Evolutionary conservation across 2,797 vertebrate species (phyloP).

Genomic region (Sus cebifrons): DNA sequence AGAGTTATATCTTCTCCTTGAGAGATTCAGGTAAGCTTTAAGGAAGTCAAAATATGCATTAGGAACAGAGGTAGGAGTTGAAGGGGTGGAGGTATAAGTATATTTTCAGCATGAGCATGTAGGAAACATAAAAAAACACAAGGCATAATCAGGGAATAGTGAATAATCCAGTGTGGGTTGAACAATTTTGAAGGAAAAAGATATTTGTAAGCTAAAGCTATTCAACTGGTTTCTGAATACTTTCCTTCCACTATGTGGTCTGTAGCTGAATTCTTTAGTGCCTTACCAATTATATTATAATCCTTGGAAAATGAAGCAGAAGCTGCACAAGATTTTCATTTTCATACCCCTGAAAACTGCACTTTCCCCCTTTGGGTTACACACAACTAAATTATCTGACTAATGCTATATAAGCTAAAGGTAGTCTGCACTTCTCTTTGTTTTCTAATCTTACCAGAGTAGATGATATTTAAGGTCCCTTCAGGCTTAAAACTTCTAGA

Average conservation of each 20-base stretch:
- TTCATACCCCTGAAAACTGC: neutral
- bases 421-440: neutral
- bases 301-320: conserved; percentile 15
- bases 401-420: neutral
- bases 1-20: neutral
- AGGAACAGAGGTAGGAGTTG: neutral
- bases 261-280: neutral
- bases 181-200: neutral
- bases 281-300: neutral
- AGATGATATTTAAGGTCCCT: neutral
- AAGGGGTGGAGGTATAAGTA: neutral
- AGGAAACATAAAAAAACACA: neutral
- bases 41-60: neutral
- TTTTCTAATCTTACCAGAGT: neutral
- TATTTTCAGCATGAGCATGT: neutral
- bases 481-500: conserved; percentile 44
- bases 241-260: neutral
- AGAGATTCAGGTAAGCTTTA: conserved; percentile 4
- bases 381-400: neutral
- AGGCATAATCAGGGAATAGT: neutral
- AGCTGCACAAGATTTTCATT: neutral
- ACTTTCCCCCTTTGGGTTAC: neutral
- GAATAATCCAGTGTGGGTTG: neutral
- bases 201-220: neutral
- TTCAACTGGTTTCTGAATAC: neutral